Base-by-base conservation (phyloP, 2,113 vertebrate species). In the Lasiurus borealis region DNA sequence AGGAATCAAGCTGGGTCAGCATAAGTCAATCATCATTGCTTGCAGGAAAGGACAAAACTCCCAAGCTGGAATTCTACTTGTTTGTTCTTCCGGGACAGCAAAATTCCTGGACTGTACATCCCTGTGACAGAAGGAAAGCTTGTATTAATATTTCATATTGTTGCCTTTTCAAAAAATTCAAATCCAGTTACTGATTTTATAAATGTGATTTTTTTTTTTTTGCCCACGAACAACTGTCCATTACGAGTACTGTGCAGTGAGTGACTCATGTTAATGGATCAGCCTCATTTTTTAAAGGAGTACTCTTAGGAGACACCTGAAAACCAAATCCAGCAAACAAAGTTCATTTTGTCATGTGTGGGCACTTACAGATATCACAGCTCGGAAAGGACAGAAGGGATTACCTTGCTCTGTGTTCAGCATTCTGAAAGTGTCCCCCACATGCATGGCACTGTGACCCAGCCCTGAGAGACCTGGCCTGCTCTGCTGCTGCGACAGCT, bases 281-380 rank as follows among this genome's bases (percentile, higher is more conserved):
- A 8, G 25, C 62, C 80, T 93, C 8, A 0, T 73, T 92, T 91
- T 68, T 36, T 78, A 91, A 95, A 25, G 11, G 34, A 94, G 69
- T 9, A 12, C 12, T 64, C 14, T 27, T 1, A 4, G 66, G 76
- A 85, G 76, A 78, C 27, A 94, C 80, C 68, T 89, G 59, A 75
- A 95, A 93, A 52, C 34, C 66, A 92, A 69, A 92, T 95, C 93
- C 48, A 27, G 46, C 19, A 80, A 84, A 52, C 27, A 50, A 90
- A 76, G 40, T 90, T 88, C 52, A 73, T 50, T 94, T 93, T 68
- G 3, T 25, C 44, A 25, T 62, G 50, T 54, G 54, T 31, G 34
- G 76, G 46, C 50, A 34, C 57, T 83, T 89, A 59, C 46, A 93
- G 94, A 93, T 90, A 89, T 29, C 62, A 16, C 2, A 68, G 54